phyloP scores from a whole-genome alignment of 2,888 invertebrate genomes.

The Chrysolina haemoptera region DNA sequence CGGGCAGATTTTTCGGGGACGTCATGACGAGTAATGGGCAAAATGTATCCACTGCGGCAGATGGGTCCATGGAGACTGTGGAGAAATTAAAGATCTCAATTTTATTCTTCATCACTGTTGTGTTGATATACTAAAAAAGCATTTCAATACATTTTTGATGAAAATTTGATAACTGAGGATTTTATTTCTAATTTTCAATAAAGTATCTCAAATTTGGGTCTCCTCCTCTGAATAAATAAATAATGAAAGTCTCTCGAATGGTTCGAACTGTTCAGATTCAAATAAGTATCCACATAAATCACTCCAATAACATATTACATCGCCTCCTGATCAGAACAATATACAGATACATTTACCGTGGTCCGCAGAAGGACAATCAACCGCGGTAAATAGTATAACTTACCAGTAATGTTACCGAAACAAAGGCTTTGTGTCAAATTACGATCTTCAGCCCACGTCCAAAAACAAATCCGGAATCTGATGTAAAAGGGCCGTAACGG shows the following conservation, averaged over 20 bases:
- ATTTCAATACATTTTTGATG: too few relatives aligned
- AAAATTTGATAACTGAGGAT: too few relatives aligned
- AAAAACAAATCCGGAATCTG: slow-evolving; percentile 42
- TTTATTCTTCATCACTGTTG: too few relatives aligned
- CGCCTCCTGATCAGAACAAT: slow-evolving; percentile 40
- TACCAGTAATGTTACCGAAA: slow-evolving; percentile 31
- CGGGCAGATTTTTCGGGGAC: too few relatives aligned
- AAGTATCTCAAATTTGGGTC: too few relatives aligned
- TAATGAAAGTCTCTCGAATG: background rate
- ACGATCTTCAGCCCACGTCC: slow-evolving; percentile 37
- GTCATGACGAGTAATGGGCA: too few relatives aligned
- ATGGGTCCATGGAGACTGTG: too few relatives aligned
- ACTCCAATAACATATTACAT: slow-evolving; percentile 32
- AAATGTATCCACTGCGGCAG: too few relatives aligned
- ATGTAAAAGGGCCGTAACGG: slow-evolving; percentile 41
- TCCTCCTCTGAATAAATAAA: too few relatives aligned
- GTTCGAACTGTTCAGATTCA: slow-evolving; percentile 4
- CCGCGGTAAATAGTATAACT: slow-evolving; percentile 32
- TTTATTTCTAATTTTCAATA: too few relatives aligned
- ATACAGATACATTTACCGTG: slow-evolving; percentile 13
- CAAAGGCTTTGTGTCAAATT: slow-evolving; percentile 39
- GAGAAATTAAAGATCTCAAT: too few relatives aligned
- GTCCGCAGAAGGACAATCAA: background rate
- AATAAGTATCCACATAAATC: slow-evolving; percentile 38
- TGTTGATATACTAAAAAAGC: too few relatives aligned